Percentiles rank a stretch among this genome's conserved stretches.
Evolutionary conservation across 2,888 invertebrate species (phyloP).

Genomic region (Meganola albula): DNA sequence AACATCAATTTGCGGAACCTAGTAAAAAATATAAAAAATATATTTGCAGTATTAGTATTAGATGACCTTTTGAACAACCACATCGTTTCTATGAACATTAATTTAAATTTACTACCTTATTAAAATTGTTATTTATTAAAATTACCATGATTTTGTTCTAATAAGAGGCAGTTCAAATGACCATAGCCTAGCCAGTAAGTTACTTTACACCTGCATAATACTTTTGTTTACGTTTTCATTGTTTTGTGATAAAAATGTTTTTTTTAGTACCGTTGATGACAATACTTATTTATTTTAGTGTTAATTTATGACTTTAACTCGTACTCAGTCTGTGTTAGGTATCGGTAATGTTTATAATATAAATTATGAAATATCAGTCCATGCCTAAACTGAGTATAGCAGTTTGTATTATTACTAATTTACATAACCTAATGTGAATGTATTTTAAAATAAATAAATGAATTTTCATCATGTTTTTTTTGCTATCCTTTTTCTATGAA

Average conservation of each 20-base stretch:
- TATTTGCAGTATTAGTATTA: too few species aligned
- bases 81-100: too few species aligned
- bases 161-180: too few species aligned
- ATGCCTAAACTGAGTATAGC: too few species aligned
- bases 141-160: too few species aligned
- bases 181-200: background rate
- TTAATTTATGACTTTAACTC: conserved; percentile 17
- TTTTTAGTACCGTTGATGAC: conserved; percentile 25
- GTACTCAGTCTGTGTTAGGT: conserved; percentile 24
- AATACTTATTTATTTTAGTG: conserved; percentile 27
- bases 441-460: background rate
- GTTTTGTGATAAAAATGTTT: conserved; percentile 29
- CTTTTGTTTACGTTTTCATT: conserved; percentile 16
- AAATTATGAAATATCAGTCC: background rate
- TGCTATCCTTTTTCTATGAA: too few species aligned
- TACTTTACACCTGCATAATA: conserved; percentile 17
- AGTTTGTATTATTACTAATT: background rate
- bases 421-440: background rate
- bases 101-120: too few species aligned
- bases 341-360: background rate
- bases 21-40: too few species aligned
- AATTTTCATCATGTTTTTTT: background rate
- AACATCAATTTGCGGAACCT: too few species aligned
- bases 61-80: too few species aligned
- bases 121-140: too few species aligned